Conservation (phyloP, 2,888 invertebrate species). For the Cephus runcator region DNA sequence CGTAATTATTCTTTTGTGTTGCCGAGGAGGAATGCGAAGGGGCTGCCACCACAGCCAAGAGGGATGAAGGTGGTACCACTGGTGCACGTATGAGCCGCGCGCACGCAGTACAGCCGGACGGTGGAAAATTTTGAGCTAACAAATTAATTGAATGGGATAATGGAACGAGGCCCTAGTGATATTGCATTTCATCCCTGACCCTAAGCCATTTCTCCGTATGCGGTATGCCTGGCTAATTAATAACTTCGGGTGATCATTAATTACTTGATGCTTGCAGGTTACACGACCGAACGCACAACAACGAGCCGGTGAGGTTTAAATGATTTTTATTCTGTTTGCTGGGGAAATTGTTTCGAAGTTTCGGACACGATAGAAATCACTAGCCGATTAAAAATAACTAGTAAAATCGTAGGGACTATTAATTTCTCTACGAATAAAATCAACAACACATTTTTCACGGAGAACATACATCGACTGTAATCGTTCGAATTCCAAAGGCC, state of each 20-base stretch:
- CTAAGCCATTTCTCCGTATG: background rate
- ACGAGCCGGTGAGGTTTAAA: background rate
- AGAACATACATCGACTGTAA: background rate
- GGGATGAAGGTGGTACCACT: background rate
- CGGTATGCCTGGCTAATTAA: background rate
- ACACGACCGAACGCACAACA: background rate
- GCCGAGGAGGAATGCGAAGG: background rate
- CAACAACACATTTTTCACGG: background rate
- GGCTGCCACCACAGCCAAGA: background rate
- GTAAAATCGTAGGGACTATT: background rate
- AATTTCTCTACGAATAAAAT: background rate
- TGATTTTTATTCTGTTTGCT: background rate
- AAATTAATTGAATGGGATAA: constrained; percentile 5
- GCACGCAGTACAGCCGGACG: background rate
- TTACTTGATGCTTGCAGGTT: background rate
- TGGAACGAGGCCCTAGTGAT: background rate
- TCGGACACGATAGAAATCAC: background rate
- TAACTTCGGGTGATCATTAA: background rate
- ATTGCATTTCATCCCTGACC: background rate
- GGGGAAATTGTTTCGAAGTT: background rate
- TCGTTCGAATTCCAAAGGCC: background rate
- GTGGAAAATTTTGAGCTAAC: background rate
- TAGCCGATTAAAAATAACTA: background rate
- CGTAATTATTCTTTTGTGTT: constrained; percentile 6
- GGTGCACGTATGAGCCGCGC: background rate